Conservation (phyloP, 2,888 invertebrate genomes). For the Thera britannica region DNA sequence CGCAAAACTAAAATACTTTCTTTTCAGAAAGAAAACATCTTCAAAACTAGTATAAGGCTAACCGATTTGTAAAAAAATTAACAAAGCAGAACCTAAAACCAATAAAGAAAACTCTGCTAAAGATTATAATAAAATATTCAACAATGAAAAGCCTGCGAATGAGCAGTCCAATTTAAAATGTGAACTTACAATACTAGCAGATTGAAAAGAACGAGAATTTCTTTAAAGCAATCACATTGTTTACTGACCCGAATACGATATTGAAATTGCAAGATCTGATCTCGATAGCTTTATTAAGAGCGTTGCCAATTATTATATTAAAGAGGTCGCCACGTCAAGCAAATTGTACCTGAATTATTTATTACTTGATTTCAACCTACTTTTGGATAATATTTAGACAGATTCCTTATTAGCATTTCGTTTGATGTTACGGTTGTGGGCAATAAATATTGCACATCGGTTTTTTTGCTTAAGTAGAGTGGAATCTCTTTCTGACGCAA, state of each 20-base stretch:
- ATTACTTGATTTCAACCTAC: background rate
- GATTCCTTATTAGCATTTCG: background rate
- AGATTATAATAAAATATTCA: too few relatives aligned
- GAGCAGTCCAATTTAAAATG: background rate
- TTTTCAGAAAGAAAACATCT: too few relatives aligned
- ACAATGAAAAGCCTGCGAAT: background rate
- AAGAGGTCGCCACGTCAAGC: background rate
- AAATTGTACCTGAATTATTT: background rate
- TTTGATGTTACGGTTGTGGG: background rate
- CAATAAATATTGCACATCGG: too few relatives aligned
- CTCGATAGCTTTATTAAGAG: background rate
- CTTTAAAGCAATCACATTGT: background rate
- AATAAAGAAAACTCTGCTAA: too few relatives aligned
- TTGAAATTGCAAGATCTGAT: conserved; percentile 3
- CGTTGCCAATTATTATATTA: conserved; percentile 2
- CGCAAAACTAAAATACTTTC: too few relatives aligned
- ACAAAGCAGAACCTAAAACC: too few relatives aligned
- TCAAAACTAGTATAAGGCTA: too few relatives aligned
- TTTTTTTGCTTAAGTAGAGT: too few relatives aligned
- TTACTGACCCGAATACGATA: conserved; percentile 5
- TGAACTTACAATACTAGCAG: background rate
- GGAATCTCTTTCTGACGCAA: too few relatives aligned
- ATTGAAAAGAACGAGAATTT: conserved; percentile 3
- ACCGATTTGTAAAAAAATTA: too few relatives aligned
- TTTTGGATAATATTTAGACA: background rate